Evolutionary conservation across 1,140 invertebrate genomes (phyloP).

Genomic region (Orussus abietinus): DNA sequence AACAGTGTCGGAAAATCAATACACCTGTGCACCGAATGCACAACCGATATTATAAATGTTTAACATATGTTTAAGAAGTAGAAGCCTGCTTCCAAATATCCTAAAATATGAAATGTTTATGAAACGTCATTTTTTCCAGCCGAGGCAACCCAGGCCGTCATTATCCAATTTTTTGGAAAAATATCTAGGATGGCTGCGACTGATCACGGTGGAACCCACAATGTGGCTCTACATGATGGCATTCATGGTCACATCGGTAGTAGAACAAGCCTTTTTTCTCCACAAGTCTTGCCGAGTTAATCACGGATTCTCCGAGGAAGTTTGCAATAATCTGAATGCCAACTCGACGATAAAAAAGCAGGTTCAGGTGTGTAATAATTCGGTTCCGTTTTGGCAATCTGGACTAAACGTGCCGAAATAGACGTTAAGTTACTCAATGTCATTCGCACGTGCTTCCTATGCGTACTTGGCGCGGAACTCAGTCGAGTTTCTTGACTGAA

Average conservation of each 20-base stretch:
- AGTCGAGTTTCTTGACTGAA: background rate
- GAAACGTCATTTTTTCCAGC: no score
- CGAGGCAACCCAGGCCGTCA: no score
- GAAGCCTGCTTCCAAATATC: no score
- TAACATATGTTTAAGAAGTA: no score
- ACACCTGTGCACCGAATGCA: no score
- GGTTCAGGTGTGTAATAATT: no score
- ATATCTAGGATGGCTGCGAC: constrained; percentile 27
- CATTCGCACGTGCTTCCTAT: background rate
- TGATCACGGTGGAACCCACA: constrained; percentile 67
- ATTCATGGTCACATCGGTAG: constrained; percentile 71
- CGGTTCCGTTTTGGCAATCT: no score
- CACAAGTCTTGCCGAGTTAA: constrained; percentile 70
- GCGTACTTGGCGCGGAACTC: background rate
- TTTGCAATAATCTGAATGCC: constrained; percentile 61
- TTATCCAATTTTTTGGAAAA: no score
- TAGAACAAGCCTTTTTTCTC: constrained; percentile 73
- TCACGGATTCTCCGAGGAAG: constrained; percentile 60
- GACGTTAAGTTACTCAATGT: background rate
- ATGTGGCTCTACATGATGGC: constrained; percentile 80
- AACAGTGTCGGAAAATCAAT: no score
- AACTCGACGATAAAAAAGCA: constrained; percentile 57
- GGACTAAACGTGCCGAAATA: no score
- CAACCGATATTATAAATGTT: no score
- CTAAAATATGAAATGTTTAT: no score